These are phyloP conservation scores for Megalops atlanticus DNA, from an alignment of 2,113 vertebrate genomes.

Conservation along the genomic window DNA sequence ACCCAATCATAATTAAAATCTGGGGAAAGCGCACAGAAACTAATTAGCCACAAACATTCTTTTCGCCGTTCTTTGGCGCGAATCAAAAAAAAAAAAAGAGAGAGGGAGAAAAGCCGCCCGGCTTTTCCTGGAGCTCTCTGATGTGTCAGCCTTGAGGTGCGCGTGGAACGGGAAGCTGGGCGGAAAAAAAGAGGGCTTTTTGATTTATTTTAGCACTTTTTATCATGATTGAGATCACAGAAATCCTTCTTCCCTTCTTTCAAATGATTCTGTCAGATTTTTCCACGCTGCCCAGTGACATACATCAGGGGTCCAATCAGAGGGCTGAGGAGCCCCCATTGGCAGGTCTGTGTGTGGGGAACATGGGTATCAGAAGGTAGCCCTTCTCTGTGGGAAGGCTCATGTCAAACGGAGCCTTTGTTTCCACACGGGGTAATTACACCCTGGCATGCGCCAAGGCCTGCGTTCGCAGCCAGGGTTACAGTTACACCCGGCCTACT, in stretches of 20 bases:
- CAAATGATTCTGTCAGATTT: not conserved
- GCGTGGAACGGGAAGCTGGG: not conserved
- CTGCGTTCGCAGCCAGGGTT: too few species aligned
- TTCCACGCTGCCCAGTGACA: not conserved
- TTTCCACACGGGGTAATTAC: not conserved
- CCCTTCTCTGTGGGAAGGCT: not conserved
- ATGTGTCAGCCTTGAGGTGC: conserved; percentile 23
- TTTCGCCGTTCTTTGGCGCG: conserved; percentile 27
- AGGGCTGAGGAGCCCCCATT: not conserved
- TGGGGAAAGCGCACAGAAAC: conserved; percentile 52
- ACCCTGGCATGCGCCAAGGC: not conserved
- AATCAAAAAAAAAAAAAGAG: conserved; percentile 23
- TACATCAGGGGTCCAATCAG: not conserved
- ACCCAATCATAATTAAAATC: conserved; percentile 74
- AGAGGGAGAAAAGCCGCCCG: conserved; percentile 14
- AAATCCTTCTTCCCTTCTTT: conserved; percentile 19
- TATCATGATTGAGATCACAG: conserved; percentile 48
- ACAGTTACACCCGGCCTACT: too few species aligned
- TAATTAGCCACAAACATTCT: conserved; percentile 62
- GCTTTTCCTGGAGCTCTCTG: conserved; percentile 40
- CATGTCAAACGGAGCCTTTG: not conserved
- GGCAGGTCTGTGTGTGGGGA: not conserved
- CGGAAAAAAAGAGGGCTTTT: conserved; percentile 13
- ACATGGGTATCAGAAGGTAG: not conserved
- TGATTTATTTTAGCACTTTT: conserved; percentile 38